These are phyloP conservation scores for Sitobion miscanthi DNA, from an alignment of 1,140 invertebrate genomes.

Conservation along the genomic window DNA sequence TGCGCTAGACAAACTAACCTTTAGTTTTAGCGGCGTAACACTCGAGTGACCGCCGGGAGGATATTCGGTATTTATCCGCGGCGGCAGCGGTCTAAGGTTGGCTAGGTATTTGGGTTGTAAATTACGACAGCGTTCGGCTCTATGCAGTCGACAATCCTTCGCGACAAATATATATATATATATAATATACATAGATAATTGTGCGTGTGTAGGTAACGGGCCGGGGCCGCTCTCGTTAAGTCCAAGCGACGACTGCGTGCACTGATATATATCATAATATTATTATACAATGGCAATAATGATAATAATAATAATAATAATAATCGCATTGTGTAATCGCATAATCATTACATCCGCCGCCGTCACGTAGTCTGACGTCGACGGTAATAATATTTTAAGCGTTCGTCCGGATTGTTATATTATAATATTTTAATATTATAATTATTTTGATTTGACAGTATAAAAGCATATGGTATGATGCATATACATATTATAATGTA, in stretches of 20 bases:
- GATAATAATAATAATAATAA: neutral
- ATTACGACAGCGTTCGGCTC: conserved; percentile 31
- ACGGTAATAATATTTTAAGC: neutral
- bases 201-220: neutral
- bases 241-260: neutral
- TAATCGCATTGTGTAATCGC: conserved; percentile 12
- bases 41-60: conserved; percentile 30
- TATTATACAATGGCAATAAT: neutral
- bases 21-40: neutral
- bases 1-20: neutral
- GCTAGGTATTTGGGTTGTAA: conserved; percentile 49
- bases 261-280: neutral
- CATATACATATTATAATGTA: neutral
- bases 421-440: neutral
- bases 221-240: neutral
- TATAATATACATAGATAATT: neutral
- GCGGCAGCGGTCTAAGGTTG: conserved; percentile 26
- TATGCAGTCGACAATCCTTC: conserved; percentile 1
- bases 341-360: neutral
- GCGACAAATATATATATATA: conserved; percentile 19
- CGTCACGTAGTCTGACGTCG: neutral
- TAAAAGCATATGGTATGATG: neutral
- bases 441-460: neutral
- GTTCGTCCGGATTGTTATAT: neutral
- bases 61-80: conserved; percentile 51